Evolutionary conservation across 2,113 vertebrate species (phyloP).

Genomic region (Lathamus discolor): DNA sequence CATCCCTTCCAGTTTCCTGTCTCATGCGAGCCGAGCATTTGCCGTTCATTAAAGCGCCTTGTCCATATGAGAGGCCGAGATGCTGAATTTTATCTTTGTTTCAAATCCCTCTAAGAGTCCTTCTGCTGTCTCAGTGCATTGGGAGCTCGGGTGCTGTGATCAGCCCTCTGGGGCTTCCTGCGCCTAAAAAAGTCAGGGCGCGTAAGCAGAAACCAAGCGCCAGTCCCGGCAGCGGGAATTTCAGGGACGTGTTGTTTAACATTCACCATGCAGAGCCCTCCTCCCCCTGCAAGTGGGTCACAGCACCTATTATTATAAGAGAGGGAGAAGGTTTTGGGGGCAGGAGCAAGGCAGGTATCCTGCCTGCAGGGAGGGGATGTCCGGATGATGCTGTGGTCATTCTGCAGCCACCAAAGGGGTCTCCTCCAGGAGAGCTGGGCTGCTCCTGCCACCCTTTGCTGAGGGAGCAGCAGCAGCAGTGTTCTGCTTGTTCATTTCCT

Average conservation of each 20-base stretch:
- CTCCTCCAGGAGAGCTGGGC: not conserved
- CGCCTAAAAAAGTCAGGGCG: conserved; percentile 70
- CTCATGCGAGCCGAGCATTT: not conserved
- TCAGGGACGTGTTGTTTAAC: conserved; percentile 53
- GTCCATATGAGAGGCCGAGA: conserved; percentile 31
- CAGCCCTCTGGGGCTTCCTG: conserved; percentile 68
- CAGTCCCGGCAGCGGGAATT: conserved; percentile 40
- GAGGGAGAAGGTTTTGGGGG: not conserved
- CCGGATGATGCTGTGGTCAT: rapidly evolving
- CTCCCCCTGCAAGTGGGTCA: conserved; percentile 54
- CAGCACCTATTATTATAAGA: not conserved
- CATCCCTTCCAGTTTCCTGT: not conserved
- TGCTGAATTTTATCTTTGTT: not conserved
- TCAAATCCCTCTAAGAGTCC: conserved; percentile 62
- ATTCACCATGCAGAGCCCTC: conserved; percentile 1
- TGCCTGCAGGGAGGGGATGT: not conserved
- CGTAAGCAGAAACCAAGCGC: conserved; percentile 62
- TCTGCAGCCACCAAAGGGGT: not conserved
- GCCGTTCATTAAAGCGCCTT: conserved; percentile 12
- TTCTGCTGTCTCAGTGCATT: conserved; percentile 73
- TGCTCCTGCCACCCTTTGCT: not conserved
- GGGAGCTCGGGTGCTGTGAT: conserved; percentile 59
- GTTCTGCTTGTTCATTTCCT: conserved; percentile 32
- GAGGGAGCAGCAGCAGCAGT: not conserved
- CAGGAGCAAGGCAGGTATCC: not conserved